A percentile compares a stretch with the other conserved stretches of the same genome.
Evolutionary conservation across 2,113 vertebrate species (phyloP).

Genomic region (Mobula birostris): DNA sequence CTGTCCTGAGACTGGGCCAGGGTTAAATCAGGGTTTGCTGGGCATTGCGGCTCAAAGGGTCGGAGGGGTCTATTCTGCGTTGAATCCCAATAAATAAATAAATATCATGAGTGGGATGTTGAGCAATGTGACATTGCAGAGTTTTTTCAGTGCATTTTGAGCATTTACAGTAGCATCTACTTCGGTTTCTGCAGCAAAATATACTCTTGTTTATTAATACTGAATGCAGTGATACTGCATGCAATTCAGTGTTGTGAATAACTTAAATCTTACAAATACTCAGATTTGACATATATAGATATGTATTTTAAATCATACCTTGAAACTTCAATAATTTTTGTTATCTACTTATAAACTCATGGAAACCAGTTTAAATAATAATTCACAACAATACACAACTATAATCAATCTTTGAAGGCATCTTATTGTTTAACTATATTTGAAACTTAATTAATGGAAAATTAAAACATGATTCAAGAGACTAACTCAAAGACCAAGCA

Average conservation of each 20-base stretch:
- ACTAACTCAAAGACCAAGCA: not conserved
- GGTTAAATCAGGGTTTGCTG: no score
- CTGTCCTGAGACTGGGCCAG: no score
- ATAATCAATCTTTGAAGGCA: not conserved
- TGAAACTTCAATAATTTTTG: not conserved
- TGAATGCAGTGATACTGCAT: not conserved
- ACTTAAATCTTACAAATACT: not conserved
- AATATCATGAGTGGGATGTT: not conserved
- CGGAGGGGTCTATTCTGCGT: no score
- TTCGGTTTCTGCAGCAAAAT: not conserved
- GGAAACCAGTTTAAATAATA: not conserved
- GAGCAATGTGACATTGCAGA: no score
- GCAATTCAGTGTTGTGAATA: not conserved
- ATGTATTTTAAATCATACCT: not conserved
- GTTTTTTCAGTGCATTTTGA: not conserved
- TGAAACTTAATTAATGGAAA: constrained; percentile 19
- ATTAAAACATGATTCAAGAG: not conserved
- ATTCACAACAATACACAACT: not conserved
- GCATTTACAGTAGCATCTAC: not conserved
- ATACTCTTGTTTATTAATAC: not conserved
- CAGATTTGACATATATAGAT: not conserved
- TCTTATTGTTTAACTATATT: not conserved
- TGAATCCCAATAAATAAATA: no score
- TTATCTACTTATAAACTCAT: not conserved
- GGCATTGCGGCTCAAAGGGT: no score